Evolutionary conservation across 2,797 vertebrate genomes (phyloP).

Genomic region (Dendrocincla tyrannina): DNA sequence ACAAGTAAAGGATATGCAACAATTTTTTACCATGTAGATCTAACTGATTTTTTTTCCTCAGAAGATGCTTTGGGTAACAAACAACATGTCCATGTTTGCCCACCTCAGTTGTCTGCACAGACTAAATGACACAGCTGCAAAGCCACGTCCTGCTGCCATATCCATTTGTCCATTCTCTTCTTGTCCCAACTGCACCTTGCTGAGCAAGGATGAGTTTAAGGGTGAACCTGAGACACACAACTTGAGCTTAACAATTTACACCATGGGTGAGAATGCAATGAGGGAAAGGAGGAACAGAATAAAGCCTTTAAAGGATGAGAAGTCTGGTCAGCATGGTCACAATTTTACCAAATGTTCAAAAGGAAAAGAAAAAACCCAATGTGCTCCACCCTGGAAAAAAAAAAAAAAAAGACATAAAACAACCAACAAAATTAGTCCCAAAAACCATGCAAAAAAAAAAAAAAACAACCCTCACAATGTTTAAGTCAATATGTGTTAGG

Average conservation of each 20-base stretch:
- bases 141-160: neutral
- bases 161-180: neutral
- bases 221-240: accelerated
- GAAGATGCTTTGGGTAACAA: neutral
- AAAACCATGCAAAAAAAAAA: neutral
- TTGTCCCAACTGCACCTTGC: neutral
- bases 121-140: neutral
- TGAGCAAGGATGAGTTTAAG: neutral
- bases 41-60: neutral
- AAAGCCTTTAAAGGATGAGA: neutral
- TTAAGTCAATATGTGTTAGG: neutral
- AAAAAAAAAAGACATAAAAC: neutral
- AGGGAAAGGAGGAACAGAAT: neutral
- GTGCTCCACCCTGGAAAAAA: neutral
- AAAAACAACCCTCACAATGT: neutral
- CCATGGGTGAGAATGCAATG: neutral
- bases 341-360: neutral
- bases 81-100: accelerated
- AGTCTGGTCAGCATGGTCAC: neutral
- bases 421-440: neutral
- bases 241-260: neutral
- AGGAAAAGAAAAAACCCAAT: neutral
- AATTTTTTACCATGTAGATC: neutral
- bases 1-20: neutral
- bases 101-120: accelerated